A percentile compares a stretch with the other conserved stretches of the same genome.
Conservation (phyloP, 2,113 vertebrate genomes). For the Calyptommatus sinebrachiatus region DNA sequence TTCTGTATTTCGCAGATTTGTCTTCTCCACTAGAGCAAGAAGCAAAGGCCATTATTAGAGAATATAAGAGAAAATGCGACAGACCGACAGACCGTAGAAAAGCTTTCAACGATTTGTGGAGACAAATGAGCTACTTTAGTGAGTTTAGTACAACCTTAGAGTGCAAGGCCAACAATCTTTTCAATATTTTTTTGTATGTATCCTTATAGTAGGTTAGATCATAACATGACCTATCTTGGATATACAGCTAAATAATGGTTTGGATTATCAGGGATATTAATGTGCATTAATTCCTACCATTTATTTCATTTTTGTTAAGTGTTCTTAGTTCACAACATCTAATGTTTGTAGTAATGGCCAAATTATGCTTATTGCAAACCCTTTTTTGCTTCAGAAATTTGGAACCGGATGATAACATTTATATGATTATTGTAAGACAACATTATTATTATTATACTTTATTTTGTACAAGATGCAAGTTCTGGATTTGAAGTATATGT, state of each 20-base stretch:
- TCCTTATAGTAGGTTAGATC: background rate
- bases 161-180: slow-evolving; percentile 5
- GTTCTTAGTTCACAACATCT: background rate
- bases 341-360: background rate
- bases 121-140: slow-evolving; percentile 22
- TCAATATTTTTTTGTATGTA: background rate
- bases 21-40: slow-evolving; percentile 7
- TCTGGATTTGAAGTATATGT: no score
- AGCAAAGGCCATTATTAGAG: slow-evolving; percentile 13
- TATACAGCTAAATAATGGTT: background rate
- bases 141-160: slow-evolving; percentile 34
- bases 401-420: background rate
- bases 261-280: background rate
- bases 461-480: no score
- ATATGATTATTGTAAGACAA: background rate
- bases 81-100: slow-evolving; percentile 6
- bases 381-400: background rate
- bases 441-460: no score
- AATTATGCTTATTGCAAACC: background rate
- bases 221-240: background rate
- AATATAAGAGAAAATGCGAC: slow-evolving; percentile 7
- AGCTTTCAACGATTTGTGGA: slow-evolving; percentile 5
- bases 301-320: background rate
- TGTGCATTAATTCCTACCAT: background rate
- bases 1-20: background rate